Evolutionary conservation across 1,140 invertebrate species (phyloP), one percentile per base, ranked within the genome.

Genomic region (Aethina tumida): DNA sequence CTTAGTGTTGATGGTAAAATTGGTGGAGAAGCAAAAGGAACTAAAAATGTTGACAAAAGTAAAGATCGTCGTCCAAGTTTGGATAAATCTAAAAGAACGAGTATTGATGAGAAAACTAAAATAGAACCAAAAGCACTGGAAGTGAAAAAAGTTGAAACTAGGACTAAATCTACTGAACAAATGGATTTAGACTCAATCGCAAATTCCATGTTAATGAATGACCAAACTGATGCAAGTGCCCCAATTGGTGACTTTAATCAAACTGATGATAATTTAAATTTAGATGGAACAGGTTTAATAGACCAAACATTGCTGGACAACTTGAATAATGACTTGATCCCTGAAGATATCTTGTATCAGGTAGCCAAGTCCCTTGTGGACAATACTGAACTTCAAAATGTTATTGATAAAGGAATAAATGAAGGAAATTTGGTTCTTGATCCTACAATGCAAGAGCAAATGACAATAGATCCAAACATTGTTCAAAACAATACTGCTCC

Each of bases 281-380:
- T 57, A 9, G 55, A 55, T 30, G 39, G 25, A 2, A 40, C 42
- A 19, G 50, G 51, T 7, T 51, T 62, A 18, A 32, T 62, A 41
- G 62, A 62, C 42, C 66, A 68, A 40, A 55, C 62, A 9, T 60
- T 58, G 38, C 58, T 71, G 34, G 58, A 70, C 39, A 63, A 65
- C 43, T 55, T 64, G 10, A 67, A 62, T 53, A 58, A 66, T 43
- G 74, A 77, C 58, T 68, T 72, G 21, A 66, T 77, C 12, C 71
- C 74, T 2, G 75, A 77, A 43, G 75, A 79, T 60, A 69, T 79
- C 36, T 53, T 79, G 6, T 75, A 77, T 62, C 72, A 77, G 59
- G 75, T 79, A 8, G 76, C 75, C 2, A 70, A 77, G 36, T 58
- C 56, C 9, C 59, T 79, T 10, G 75, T 77, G 6, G 73, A 74